These are phyloP conservation scores for Piprites chloris DNA, from an alignment of 2,113 vertebrate species.

Conservation along the genomic window DNA sequence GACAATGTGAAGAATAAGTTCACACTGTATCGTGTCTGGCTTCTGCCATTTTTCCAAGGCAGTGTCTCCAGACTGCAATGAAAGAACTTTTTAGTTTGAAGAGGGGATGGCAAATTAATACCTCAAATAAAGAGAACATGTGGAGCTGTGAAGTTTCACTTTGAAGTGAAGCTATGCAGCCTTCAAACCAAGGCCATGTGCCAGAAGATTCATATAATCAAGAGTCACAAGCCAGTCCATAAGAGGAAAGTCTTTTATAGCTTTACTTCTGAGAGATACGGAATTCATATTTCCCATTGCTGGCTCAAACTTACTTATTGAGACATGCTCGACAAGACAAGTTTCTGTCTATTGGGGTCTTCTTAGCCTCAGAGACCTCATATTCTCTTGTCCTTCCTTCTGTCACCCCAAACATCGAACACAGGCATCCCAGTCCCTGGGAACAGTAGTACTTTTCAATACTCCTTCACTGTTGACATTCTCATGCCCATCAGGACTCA, in stretches of 20 bases:
- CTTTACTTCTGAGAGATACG: neutral
- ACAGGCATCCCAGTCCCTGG: neutral
- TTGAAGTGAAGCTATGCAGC: conserved; percentile 24
- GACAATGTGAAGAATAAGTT: neutral
- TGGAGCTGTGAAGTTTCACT: conserved; percentile 30
- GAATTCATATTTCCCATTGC: neutral
- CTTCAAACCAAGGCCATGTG: neutral
- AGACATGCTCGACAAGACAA: neutral
- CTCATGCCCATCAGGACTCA: neutral
- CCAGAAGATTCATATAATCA: conserved; percentile 32
- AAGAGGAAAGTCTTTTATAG: conserved; percentile 30
- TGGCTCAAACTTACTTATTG: neutral
- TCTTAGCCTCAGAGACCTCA: neutral
- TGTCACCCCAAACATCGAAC: neutral
- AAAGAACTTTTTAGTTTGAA: neutral
- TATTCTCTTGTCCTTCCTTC: neutral
- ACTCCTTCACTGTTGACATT: neutral
- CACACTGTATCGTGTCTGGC: neutral
- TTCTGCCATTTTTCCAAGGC: neutral
- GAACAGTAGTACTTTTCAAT: neutral
- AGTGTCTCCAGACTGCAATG: neutral
- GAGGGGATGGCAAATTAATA: neutral
- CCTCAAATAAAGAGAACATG: neutral
- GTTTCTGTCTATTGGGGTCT: neutral
- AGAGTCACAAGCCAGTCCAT: conserved; percentile 12